These are phyloP conservation scores for Morone chrysops DNA, from an alignment of 2,113 vertebrate species.

Conservation along the genomic window DNA sequence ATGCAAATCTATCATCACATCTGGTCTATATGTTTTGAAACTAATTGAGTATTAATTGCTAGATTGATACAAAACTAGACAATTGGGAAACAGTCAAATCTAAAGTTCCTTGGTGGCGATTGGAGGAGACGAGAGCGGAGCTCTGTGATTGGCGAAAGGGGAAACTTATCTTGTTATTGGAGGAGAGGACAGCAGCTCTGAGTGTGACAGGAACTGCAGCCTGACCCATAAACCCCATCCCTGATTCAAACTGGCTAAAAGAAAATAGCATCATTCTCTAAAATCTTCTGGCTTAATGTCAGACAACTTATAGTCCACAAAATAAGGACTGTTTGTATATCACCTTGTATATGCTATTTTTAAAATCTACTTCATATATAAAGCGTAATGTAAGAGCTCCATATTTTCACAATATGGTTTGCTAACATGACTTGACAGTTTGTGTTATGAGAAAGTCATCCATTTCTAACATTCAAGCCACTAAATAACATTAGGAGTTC, in stretches of 20 bases:
- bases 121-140: constrained; percentile 77
- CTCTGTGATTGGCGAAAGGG: constrained; percentile 57
- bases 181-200: constrained; percentile 70
- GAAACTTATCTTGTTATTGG: constrained; percentile 47
- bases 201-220: constrained; percentile 73
- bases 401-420: constrained; percentile 64
- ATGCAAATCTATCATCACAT: constrained; percentile 62
- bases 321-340: constrained; percentile 16
- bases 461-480: constrained; percentile 72
- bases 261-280: constrained; percentile 7
- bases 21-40: constrained; percentile 47
- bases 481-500: constrained; percentile 56
- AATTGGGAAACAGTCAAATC: constrained; percentile 63
- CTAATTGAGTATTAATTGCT: constrained; percentile 34
- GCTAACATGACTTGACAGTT: constrained; percentile 52
- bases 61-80: constrained; percentile 35
- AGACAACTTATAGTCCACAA: constrained; percentile 24
- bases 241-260: constrained; percentile 57
- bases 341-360: constrained; percentile 14
- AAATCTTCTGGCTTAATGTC: constrained; percentile 20
- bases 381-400: constrained; percentile 59
- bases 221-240: constrained; percentile 50
- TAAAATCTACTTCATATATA: constrained; percentile 32
- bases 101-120: constrained; percentile 71
- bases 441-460: constrained; percentile 62